phyloP scores from a whole-genome alignment of 1,140 invertebrate genomes.

The Paramacrobiotus metropolitanus region DNA sequence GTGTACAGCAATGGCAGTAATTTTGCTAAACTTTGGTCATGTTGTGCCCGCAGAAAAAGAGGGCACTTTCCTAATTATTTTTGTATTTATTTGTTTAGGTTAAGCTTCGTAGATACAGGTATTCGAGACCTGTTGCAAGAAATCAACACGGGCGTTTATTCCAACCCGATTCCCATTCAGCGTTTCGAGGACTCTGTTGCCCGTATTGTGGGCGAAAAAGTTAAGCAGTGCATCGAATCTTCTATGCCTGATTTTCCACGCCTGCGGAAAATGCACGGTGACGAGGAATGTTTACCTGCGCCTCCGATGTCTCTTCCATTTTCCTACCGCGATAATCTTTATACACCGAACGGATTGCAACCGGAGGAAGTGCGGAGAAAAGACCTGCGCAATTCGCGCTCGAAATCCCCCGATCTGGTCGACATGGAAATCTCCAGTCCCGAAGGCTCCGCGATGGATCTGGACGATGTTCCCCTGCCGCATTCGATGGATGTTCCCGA shows the following conservation, averaged over 20 bases:
- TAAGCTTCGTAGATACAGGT: not conserved
- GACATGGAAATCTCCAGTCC: conserved; percentile 3
- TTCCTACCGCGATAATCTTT: not conserved
- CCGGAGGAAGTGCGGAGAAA: not conserved
- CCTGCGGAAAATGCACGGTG: not conserved
- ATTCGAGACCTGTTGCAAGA: not conserved
- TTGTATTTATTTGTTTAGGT: not conserved
- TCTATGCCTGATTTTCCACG: not conserved
- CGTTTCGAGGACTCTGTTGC: not conserved
- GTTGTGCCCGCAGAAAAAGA: no score
- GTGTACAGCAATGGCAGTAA: no score
- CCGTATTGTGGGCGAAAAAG: not conserved
- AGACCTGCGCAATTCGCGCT: no score
- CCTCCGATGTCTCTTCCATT: not conserved
- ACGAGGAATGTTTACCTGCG: not conserved
- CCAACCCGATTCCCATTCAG: not conserved
- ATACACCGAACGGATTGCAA: not conserved
- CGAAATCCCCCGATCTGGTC: not conserved
- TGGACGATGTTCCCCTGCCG: not conserved
- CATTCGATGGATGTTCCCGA: no score
- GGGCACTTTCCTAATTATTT: no score
- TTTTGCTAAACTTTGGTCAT: no score
- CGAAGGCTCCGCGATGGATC: not conserved
- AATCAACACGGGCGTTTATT: not conserved
- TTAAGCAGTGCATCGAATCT: not conserved